These are phyloP conservation scores for Chondrosia reniformis DNA, from an alignment of 37 sponge, comb jelly and placozoan species.

Conservation along the genomic window DNA sequence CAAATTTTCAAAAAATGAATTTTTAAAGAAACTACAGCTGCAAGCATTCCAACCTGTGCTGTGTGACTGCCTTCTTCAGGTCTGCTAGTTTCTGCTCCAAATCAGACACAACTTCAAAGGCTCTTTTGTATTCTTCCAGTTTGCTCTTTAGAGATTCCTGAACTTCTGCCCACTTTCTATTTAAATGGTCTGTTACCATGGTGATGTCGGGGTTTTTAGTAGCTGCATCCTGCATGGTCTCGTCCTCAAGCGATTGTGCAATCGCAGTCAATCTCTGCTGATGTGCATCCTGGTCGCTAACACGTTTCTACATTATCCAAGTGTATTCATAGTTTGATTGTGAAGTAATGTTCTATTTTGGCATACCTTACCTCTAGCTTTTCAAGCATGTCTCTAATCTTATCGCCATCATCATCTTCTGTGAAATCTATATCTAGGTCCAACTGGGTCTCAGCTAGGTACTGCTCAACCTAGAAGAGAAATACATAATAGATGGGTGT, in stretches of 20 bases:
- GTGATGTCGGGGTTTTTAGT: constrained; percentile 68
- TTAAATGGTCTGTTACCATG: constrained; percentile 41
- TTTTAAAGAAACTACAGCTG: too few species aligned
- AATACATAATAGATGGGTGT: not conserved
- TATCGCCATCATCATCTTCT: constrained; percentile 23
- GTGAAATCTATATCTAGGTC: constrained; percentile 14
- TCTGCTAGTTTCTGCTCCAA: not conserved
- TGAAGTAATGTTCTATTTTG: too few species aligned
- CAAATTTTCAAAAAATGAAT: too few species aligned
- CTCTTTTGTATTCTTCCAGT: not conserved
- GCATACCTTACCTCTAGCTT: constrained; percentile 44
- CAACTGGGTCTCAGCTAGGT: constrained; percentile 25
- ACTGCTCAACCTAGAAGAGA: constrained; percentile 25
- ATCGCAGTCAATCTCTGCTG: constrained; percentile 26
- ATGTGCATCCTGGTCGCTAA: too few species aligned
- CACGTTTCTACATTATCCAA: too few species aligned
- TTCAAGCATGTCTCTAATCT: constrained; percentile 41
- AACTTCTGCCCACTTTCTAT: not conserved
- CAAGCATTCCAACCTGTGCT: not conserved
- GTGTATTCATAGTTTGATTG: too few species aligned
- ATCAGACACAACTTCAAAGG: not conserved
- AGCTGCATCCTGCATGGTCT: constrained; percentile 41
- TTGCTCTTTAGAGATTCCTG: not conserved
- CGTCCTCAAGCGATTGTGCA: constrained; percentile 39
- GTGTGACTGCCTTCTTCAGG: not conserved